Percentiles rank a stretch among this genome's conserved stretches.
These are phyloP conservation scores for Tiphia femorata DNA, from an alignment of 2,888 invertebrate species.

Conservation along the genomic window DNA sequence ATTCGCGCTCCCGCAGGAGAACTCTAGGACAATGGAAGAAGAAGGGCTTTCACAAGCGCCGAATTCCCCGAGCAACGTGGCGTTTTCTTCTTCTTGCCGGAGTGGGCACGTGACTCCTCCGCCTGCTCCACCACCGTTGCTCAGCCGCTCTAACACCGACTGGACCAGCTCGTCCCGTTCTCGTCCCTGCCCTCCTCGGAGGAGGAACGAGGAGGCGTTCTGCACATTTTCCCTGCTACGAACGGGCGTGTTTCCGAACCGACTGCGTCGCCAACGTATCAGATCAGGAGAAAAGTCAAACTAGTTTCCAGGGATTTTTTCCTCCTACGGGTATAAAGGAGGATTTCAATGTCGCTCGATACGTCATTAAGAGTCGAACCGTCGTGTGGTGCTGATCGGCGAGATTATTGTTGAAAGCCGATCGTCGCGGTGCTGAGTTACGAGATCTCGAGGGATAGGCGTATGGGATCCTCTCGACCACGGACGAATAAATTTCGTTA, in stretches of 20 bases:
- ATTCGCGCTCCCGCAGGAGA: too few species aligned
- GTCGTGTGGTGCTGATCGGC: constrained; percentile 39
- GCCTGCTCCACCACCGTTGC: neutral
- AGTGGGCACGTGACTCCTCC: constrained; percentile 3
- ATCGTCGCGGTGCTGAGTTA: too few species aligned
- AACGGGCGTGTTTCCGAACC: constrained; percentile 17
- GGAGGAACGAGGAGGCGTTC: constrained; percentile 25
- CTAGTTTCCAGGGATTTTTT: constrained; percentile 65
- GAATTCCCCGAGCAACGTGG: too few species aligned
- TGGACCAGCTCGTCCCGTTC: neutral
- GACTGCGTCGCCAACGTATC: constrained; percentile 39
- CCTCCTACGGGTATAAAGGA: constrained; percentile 63
- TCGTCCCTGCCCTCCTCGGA: neutral
- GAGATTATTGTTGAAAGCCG: constrained; percentile 14
- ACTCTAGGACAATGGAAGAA: too few species aligned
- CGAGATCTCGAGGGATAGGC: constrained; percentile 1
- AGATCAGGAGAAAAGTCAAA: constrained; percentile 63
- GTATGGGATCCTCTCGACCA: neutral
- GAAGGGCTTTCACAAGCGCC: too few species aligned
- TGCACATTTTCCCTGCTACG: constrained; percentile 29
- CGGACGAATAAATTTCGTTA: neutral
- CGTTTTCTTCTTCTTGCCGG: neutral
- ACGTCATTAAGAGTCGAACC: constrained; percentile 59
- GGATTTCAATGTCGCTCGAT: constrained; percentile 63
- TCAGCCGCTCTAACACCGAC: neutral